Evolutionary conservation across 2,888 invertebrate species (phyloP).

Genomic region (Agrypnus murinus): DNA sequence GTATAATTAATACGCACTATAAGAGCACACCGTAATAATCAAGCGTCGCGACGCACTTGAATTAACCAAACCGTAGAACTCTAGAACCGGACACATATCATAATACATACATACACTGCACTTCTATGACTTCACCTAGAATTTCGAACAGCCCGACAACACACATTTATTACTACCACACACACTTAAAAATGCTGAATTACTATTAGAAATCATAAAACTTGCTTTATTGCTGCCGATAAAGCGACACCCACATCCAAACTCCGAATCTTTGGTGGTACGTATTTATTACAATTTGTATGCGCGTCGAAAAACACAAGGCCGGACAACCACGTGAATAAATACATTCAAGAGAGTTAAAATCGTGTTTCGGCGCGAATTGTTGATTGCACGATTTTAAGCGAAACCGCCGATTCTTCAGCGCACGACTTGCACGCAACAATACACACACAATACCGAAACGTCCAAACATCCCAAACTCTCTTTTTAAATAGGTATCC

Average conservation of each 20-base stretch:
- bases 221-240: slow-evolving; percentile 23
- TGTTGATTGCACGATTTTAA: slow-evolving; percentile 40
- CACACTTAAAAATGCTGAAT: slow-evolving; percentile 9
- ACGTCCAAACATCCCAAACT: too few species aligned
- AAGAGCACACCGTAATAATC: not conserved
- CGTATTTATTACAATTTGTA: slow-evolving; percentile 43
- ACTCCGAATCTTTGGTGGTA: slow-evolving; percentile 37
- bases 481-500: slow-evolving; percentile 2
- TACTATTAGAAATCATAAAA: slow-evolving; percentile 15
- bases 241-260: slow-evolving; percentile 45
- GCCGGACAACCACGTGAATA: slow-evolving; percentile 54
- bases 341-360: slow-evolving; percentile 42
- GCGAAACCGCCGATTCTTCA: slow-evolving; percentile 27
- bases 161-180: not conserved
- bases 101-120: not conserved
- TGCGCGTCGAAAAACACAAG: slow-evolving; percentile 51
- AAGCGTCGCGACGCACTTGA: slow-evolving; percentile 18
- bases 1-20: too few species aligned
- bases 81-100: not conserved
- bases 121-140: not conserved
- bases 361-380: slow-evolving; percentile 51
- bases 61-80: not conserved
- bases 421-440: slow-evolving; percentile 47
- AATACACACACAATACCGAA: slow-evolving; percentile 20
- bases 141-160: not conserved